phyloP scores from a whole-genome alignment of 2,888 invertebrate species.

The Agrilus biguttatus region DNA sequence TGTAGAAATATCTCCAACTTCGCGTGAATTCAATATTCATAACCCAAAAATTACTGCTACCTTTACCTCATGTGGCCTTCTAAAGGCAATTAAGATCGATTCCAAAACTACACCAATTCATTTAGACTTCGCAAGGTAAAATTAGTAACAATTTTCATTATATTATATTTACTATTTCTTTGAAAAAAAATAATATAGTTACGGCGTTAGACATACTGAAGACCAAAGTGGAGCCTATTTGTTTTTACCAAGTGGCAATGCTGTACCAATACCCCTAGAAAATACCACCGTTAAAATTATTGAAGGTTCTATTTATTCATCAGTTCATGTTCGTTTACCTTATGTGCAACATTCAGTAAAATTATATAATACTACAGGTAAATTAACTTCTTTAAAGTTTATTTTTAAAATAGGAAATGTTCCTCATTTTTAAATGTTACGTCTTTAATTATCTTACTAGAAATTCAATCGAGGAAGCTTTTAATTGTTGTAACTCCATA shows the following conservation, averaged over 20 bases:
- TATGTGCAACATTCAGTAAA: constrained; percentile 48
- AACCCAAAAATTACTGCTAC: constrained; percentile 42
- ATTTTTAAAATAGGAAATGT: no score
- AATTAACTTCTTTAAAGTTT: constrained; percentile 5
- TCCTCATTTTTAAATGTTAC: neutral
- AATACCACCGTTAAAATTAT: constrained; percentile 42
- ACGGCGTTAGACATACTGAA: constrained; percentile 50
- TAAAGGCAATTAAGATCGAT: constrained; percentile 53
- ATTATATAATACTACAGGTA: constrained; percentile 49
- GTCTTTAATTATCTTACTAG: no score
- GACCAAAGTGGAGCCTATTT: constrained; percentile 91
- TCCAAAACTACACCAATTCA: constrained; percentile 48
- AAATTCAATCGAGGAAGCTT: no score
- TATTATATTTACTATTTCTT: neutral
- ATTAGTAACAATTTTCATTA: constrained; percentile 10
- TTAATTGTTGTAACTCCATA: no score
- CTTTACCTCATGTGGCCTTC: constrained; percentile 50
- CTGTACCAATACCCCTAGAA: constrained; percentile 31
- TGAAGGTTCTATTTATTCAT: constrained; percentile 65
- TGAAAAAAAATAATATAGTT: constrained; percentile 32
- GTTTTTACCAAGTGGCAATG: constrained; percentile 81
- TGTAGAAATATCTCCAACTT: constrained; percentile 29
- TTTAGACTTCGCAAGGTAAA: constrained; percentile 64
- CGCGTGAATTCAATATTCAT: constrained; percentile 40
- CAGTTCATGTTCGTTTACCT: constrained; percentile 57